Conservation (phyloP, 2,797 vertebrate genomes). For the Propithecus perrieri region DNA sequence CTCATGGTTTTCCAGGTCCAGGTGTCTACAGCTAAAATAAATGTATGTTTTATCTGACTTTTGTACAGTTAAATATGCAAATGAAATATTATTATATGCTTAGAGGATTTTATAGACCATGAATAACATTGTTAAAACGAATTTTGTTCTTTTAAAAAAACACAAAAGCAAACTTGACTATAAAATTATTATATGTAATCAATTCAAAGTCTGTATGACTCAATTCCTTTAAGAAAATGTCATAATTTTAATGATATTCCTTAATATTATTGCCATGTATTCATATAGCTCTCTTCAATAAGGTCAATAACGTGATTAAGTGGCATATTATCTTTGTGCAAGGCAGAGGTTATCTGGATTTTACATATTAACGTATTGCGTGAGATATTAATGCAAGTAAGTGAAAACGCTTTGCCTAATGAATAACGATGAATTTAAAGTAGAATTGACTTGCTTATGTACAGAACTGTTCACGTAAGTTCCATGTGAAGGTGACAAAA, state of each 20-base stretch:
- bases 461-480: background rate
- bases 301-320: background rate
- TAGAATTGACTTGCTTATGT: background rate
- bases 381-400: background rate
- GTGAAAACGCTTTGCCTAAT: background rate
- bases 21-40: background rate
- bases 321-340: background rate
- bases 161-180: background rate
- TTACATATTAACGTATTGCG: background rate
- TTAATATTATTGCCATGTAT: background rate
- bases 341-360: background rate
- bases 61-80: background rate
- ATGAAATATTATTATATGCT: background rate
- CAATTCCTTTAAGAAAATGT: conserved; percentile 12
- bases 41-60: background rate
- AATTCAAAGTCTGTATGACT: background rate
- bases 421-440: background rate
- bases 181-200: conserved; percentile 16
- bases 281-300: background rate
- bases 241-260: background rate
- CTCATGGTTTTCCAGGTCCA: background rate
- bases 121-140: background rate
- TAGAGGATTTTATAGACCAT: background rate
- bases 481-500: background rate
- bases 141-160: background rate